Conservation (phyloP, 2,888 invertebrate genomes). For the Halocaridina rubra region DNA sequence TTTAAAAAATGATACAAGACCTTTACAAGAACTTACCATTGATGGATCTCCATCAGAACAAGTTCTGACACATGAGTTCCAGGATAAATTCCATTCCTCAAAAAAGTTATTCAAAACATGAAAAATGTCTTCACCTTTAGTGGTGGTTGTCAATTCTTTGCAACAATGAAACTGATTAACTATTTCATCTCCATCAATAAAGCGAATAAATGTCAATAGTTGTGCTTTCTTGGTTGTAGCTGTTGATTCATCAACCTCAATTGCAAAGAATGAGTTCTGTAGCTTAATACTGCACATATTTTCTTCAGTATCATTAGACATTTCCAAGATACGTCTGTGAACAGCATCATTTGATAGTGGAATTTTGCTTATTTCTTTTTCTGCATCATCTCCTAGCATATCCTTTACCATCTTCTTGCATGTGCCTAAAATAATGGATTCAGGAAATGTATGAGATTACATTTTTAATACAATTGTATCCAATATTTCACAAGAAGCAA, state of each 20-base stretch:
- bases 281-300: neutral
- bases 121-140: conserved; percentile 6
- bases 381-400: neutral
- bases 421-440: neutral
- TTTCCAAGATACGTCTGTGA: neutral
- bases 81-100: neutral
- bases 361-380: neutral
- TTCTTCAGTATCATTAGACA: neutral
- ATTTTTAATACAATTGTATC: neutral
- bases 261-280: neutral
- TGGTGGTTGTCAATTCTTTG: neutral
- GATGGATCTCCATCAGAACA: too few species aligned
- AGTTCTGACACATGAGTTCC: neutral
- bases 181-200: neutral
- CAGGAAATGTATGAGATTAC: neutral
- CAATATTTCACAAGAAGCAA: neutral
- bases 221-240: neutral
- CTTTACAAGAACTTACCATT: neutral
- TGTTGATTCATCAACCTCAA: neutral
- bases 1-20: neutral
- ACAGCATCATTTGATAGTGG: neutral
- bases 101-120: neutral
- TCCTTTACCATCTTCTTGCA: neutral
- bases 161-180: neutral
- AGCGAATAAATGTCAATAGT: neutral